phyloP scores from a whole-genome alignment of 2,113 vertebrate genomes.

The Geococcyx californianus region DNA sequence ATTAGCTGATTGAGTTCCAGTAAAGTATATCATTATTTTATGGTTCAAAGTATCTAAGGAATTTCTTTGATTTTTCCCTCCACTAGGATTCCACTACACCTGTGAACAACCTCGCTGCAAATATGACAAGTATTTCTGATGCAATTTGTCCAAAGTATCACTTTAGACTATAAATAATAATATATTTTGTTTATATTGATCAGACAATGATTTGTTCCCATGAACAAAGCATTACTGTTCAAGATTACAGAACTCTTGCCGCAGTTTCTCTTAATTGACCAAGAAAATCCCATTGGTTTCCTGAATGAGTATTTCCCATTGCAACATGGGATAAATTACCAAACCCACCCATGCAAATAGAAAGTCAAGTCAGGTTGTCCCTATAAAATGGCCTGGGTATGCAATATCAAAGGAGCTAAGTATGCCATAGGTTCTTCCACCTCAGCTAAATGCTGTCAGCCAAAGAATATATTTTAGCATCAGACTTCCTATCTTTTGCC shows the following conservation, averaged over 20 bases:
- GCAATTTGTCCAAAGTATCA: background rate
- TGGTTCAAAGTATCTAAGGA: background rate
- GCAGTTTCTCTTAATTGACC: background rate
- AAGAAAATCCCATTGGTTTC: background rate
- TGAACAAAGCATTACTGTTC: background rate
- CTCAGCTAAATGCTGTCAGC: background rate
- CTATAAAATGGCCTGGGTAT: background rate
- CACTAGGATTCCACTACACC: background rate
- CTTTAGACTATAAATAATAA: background rate
- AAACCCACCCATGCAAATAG: background rate
- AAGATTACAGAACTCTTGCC: background rate
- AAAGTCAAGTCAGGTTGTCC: background rate
- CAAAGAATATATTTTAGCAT: background rate
- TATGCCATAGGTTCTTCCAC: background rate
- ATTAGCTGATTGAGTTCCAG: background rate
- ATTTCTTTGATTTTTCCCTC: background rate
- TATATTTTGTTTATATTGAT: background rate
- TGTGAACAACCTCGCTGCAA: background rate
- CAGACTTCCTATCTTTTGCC: background rate
- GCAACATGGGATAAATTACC: background rate
- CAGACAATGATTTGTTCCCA: background rate
- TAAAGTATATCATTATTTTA: background rate
- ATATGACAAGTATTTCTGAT: background rate
- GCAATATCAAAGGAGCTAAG: background rate
- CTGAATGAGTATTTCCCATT: background rate